Evolutionary conservation across 92 coral and sea anemone genomes (phyloP).

Genomic region (Muricea muricata): DNA sequence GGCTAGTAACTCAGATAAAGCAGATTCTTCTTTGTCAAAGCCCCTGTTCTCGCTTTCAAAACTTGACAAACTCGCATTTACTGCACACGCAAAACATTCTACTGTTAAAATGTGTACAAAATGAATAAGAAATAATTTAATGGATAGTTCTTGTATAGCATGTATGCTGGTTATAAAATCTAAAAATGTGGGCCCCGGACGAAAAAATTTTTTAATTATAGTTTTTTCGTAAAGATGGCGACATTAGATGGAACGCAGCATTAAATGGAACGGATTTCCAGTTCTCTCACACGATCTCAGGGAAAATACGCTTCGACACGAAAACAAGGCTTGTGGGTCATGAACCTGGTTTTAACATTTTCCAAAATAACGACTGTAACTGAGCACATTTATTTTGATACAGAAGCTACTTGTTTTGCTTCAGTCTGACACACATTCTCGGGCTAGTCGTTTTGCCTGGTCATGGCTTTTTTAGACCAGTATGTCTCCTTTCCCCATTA

Average conservation of each 20-base stretch:
- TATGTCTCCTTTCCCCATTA: not conserved
- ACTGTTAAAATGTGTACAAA: not conserved
- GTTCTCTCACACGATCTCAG: not conserved
- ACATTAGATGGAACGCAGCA: not conserved
- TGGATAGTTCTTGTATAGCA: not conserved
- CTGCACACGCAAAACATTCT: not conserved
- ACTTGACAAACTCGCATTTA: not conserved
- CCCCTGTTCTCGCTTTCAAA: not conserved
- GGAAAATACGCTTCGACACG: not conserved
- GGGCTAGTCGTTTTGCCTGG: not conserved
- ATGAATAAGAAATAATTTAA: not conserved
- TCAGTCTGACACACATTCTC: not conserved
- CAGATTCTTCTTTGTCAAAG: slow-evolving; percentile 6
- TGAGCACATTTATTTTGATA: not conserved
- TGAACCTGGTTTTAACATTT: not conserved
- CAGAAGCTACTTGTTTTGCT: not conserved
- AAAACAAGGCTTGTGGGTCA: not conserved
- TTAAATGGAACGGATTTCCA: not conserved
- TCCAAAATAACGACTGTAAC: not conserved
- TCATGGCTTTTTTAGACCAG: not conserved
- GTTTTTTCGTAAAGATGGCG: not conserved
- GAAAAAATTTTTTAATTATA: not conserved
- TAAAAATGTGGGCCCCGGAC: not conserved
- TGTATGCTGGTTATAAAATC: not conserved
- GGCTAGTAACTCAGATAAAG: not conserved